A percentile compares a stretch with the other conserved stretches of the same genome.
Evolutionary conservation across 2,113 vertebrate species (phyloP).

Genomic region (Ranitomeya imitator): DNA sequence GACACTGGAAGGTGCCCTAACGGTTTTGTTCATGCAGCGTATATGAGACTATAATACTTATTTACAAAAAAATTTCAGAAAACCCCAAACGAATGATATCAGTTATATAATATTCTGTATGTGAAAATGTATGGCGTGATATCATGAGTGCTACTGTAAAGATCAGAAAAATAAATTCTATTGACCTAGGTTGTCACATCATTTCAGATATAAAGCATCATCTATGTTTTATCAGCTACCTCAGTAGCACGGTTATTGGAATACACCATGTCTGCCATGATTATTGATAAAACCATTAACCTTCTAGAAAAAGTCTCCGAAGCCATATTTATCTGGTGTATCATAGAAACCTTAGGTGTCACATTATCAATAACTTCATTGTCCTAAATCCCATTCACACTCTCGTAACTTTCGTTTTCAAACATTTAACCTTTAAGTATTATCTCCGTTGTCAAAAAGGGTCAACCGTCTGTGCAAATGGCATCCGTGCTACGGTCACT

Average conservation of each 20-base stretch:
- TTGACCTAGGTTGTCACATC: not conserved
- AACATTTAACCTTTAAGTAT: slow-evolving; percentile 18
- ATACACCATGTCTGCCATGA: not conserved
- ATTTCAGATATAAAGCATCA: not conserved
- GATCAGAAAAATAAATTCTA: not conserved
- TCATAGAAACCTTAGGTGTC: not conserved
- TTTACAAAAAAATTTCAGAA: too few relatives aligned
- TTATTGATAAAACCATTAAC: slow-evolving; percentile 16
- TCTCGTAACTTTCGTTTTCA: not conserved
- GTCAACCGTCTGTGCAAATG: not conserved
- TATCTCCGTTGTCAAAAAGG: not conserved
- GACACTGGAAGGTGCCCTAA: too few relatives aligned
- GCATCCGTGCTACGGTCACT: not conserved
- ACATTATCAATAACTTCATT: not conserved
- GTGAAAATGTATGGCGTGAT: not conserved
- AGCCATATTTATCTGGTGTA: not conserved
- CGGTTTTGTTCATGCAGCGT: too few relatives aligned
- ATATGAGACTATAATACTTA: too few relatives aligned
- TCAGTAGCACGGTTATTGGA: not conserved
- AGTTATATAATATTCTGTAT: too few relatives aligned
- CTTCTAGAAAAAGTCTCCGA: not conserved
- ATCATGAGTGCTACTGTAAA: not conserved
- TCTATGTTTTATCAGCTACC: not conserved
- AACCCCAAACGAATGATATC: too few relatives aligned
- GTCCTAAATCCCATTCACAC: not conserved